Conservation (phyloP, 2,888 invertebrate genomes). For the Xestobium rufovillosum region DNA sequence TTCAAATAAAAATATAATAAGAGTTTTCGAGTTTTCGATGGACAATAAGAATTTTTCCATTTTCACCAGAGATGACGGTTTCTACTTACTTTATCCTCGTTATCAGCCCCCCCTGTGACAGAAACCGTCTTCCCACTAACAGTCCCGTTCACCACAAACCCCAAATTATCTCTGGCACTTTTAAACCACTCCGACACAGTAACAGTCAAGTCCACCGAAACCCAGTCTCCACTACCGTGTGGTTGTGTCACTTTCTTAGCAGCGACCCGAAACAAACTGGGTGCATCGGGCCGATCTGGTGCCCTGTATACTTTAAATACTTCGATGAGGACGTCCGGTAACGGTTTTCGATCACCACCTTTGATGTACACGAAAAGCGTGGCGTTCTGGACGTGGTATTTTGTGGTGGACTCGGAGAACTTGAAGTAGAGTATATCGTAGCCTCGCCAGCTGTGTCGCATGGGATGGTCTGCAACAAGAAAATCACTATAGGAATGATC, state of each 20-base stretch:
- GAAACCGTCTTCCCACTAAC: conserved; percentile 54
- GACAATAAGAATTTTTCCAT: too few species aligned
- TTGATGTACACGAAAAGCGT: conserved; percentile 62
- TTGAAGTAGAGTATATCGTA: conserved; percentile 64
- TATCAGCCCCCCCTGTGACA: conserved; percentile 57
- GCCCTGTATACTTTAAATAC: conserved; percentile 37
- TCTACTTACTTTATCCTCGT: conserved; percentile 42
- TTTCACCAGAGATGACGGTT: too few species aligned
- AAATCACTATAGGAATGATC: conserved; percentile 12
- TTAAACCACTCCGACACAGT: conserved; percentile 73
- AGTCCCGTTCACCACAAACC: conserved; percentile 66
- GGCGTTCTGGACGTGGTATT: conserved; percentile 62
- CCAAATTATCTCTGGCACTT: conserved; percentile 64
- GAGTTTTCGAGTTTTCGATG: too few species aligned
- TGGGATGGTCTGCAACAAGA: conserved; percentile 53
- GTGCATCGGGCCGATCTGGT: conserved; percentile 34
- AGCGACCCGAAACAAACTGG: conserved; percentile 32
- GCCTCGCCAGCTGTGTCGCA: conserved; percentile 60
- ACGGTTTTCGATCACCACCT: conserved; percentile 42
- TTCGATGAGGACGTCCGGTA: conserved; percentile 35
- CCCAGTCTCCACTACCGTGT: conserved; percentile 61
- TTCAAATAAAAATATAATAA: too few species aligned
- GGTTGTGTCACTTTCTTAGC: conserved; percentile 44
- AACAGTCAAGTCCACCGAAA: conserved; percentile 65
- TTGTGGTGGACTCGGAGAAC: conserved; percentile 61